phyloP scores from a whole-genome alignment of 2,888 invertebrate genomes.

The Chrysolina americana region DNA sequence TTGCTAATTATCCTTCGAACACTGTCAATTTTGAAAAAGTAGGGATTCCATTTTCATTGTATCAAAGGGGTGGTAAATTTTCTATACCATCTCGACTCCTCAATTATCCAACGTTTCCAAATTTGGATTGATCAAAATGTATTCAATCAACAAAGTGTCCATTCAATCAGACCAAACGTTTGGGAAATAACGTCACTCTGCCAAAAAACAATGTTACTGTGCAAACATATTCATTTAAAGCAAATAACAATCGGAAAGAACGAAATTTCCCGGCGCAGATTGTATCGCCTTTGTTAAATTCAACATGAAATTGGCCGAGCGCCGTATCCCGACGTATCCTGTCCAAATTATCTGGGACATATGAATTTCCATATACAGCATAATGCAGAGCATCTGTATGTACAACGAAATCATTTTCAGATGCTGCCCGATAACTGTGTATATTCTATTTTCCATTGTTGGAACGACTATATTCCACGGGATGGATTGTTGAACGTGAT shows the following conservation, averaged over 20 bases:
- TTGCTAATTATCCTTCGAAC: no score
- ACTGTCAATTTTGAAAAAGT: no score
- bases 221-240: constrained; percentile 34
- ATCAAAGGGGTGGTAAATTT: no score
- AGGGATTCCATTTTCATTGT: no score
- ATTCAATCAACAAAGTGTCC: no score
- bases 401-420: constrained; percentile 30
- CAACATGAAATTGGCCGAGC: constrained; percentile 34
- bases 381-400: constrained; percentile 31
- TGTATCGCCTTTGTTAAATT: constrained; percentile 40
- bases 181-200: neutral
- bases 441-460: constrained; percentile 19
- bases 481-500: constrained; percentile 19
- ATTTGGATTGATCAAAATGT: no score
- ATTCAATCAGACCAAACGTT: neutral
- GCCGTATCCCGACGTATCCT: constrained; percentile 33
- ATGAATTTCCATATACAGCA: constrained; percentile 28
- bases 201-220: constrained; percentile 19
- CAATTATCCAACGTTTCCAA: no score
- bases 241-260: constrained; percentile 38
- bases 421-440: constrained; percentile 32
- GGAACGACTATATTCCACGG: neutral
- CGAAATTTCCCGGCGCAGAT: constrained; percentile 32
- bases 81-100: no score
- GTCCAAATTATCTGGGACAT: constrained; percentile 37